Percentiles rank a stretch among this genome's conserved stretches.
These are phyloP conservation scores for Labeo rohita DNA, from an alignment of 2,113 vertebrate species.

Conservation along the genomic window DNA sequence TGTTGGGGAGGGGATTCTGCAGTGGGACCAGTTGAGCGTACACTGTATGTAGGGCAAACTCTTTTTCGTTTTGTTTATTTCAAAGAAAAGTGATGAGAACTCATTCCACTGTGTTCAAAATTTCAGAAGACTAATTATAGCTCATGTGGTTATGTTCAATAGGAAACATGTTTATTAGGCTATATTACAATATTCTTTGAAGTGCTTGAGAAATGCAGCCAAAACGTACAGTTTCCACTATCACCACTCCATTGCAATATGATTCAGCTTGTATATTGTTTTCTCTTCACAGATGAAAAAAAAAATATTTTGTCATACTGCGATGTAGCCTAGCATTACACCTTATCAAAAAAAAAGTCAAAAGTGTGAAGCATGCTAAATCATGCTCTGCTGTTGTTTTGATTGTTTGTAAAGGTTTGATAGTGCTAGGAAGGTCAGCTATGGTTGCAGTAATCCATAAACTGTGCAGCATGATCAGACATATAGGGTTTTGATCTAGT, in stretches of 20 bases:
- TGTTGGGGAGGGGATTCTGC: constrained; percentile 47
- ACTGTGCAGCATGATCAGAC: not conserved
- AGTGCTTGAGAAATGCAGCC: not conserved
- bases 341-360: not conserved
- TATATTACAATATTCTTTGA: not conserved
- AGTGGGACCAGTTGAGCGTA: constrained; percentile 43
- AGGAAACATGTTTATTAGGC: not conserved
- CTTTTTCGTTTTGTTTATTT: constrained; percentile 35
- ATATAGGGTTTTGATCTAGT: not conserved
- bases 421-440: not conserved
- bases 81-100: not conserved
- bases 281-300: not conserved
- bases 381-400: not conserved
- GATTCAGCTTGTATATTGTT: not conserved
- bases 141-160: not conserved
- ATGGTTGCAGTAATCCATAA: not conserved
- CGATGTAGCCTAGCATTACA: not conserved
- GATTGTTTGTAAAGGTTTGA: not conserved
- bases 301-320: not conserved
- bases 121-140: not conserved
- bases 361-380: not conserved
- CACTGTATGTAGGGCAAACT: constrained; percentile 30
- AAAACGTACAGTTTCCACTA: not conserved
- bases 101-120: not conserved
- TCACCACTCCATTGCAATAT: not conserved